These are phyloP conservation scores for Agelastica alni DNA, from an alignment of 2,888 invertebrate species.

Conservation along the genomic window DNA sequence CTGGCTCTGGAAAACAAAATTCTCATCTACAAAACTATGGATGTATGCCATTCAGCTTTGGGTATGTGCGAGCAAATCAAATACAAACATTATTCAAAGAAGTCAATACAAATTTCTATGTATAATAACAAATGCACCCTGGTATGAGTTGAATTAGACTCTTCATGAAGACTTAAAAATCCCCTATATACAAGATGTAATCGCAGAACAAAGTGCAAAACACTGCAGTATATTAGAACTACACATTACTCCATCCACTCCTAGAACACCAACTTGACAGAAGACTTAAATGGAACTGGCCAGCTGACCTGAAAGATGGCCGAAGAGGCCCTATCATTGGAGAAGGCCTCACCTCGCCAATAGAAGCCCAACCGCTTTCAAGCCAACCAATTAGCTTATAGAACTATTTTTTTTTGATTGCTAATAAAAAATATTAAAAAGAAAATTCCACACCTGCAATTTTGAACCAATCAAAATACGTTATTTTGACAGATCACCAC, in stretches of 20 bases:
- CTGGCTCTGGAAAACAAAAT: too few relatives aligned
- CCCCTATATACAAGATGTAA: not conserved
- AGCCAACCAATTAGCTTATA: not conserved
- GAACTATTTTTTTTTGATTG: too few relatives aligned
- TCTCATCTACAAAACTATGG: too few relatives aligned
- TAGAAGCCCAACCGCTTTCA: not conserved
- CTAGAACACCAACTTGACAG: not conserved
- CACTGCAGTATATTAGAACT: not conserved
- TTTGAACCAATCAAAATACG: too few relatives aligned
- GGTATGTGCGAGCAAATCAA: too few relatives aligned
- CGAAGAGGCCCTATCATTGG: not conserved
- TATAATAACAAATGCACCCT: not conserved
- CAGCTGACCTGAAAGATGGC: not conserved
- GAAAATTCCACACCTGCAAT: too few relatives aligned
- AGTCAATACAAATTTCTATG: not conserved
- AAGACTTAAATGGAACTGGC: not conserved
- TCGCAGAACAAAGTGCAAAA: not conserved
- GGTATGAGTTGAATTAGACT: not conserved
- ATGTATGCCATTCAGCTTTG: too few relatives aligned
- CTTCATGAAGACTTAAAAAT: not conserved
- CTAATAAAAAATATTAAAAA: too few relatives aligned
- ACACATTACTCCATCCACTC: slow-evolving; percentile 1
- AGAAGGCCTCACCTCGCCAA: not conserved
- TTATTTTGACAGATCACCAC: too few relatives aligned
- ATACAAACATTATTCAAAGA: not conserved